Evolutionary conservation across 2,113 vertebrate species (phyloP).

Genomic region (Gasterosteus nipponicus): DNA sequence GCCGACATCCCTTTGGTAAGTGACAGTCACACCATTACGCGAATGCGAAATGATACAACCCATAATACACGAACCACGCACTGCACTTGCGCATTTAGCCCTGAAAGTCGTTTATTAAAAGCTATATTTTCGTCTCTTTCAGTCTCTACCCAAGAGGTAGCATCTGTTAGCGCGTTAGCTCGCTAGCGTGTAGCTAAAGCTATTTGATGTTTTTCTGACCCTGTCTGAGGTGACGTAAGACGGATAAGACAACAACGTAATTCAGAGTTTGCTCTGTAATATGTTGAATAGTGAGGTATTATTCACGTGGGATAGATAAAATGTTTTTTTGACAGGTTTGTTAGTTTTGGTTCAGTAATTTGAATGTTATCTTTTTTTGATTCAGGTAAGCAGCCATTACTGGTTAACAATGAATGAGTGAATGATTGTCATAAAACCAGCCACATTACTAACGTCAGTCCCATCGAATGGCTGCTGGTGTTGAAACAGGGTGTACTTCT

Average conservation of each 20-base stretch:
- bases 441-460: too few species aligned
- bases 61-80: fast-evolving
- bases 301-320: background rate
- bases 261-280: background rate
- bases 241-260: background rate
- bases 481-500: background rate
- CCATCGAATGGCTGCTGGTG: background rate
- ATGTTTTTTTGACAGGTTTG: background rate
- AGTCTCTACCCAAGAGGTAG: background rate
- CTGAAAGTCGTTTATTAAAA: background rate
- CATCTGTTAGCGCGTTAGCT: constrained; percentile 41
- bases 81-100: fast-evolving
- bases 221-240: too few species aligned
- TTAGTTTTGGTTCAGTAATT: background rate
- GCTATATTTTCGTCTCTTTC: fast-evolving
- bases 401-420: too few species aligned
- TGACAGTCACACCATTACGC: fast-evolving
- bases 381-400: background rate
- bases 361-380: background rate
- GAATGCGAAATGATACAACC: background rate
- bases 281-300: background rate
- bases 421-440: background rate
- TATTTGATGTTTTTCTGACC: background rate
- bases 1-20: constrained; percentile 27
- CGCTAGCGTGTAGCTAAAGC: constrained; percentile 15